Evolutionary conservation across 2,797 vertebrate species (phyloP), one percentile per base, ranked within the genome.

Genomic region (Decapterus maruadsi): DNA sequence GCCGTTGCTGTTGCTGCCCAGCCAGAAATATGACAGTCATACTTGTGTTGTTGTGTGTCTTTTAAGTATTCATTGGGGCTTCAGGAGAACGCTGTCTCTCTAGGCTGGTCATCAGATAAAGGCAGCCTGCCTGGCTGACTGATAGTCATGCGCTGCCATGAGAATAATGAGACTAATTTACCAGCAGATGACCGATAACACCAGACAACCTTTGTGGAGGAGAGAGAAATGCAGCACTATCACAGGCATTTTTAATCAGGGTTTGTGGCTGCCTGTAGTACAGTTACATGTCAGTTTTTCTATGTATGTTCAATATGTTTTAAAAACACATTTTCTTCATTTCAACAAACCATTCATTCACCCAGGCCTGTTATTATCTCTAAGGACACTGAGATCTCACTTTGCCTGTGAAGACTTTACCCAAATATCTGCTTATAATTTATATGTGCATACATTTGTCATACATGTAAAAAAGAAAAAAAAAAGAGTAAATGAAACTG

Each of bases 161-260:
- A 90, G 85, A 94, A 91, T 93, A 93, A 94, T 92, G 90, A 89
- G 80, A 81, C 88, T 94, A 88, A 95, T 94, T 95, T 93, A 90
- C 87, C 77, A 72, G 83, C 79, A 91, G 94, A 94, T 95, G 94
- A 94, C 92, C 84, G 92, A 95, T 95, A 94, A 87, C 81, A 68
- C 77, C 64, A 46, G 85, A 90, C 80, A 89, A 89, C 89, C 90
- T 92, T 86, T 87, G 75, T 70, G 72, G 82, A 89, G 80, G 84
- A 75, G 58, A 42, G 42, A 29, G 65, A 79, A 69, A 80, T 57
- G 67, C 59, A 43, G 59, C 64, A 50, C 72, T 82, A 85, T 87
- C 78, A 77, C 36, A 68, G 62, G 59, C 87, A 79, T 70, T 87
- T 87, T 86, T 74, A 90, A 90, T 90, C 85, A 82, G 80, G 71